phyloP scores from a whole-genome alignment of 2,797 vertebrate species.

The Peromyscus nudipes region DNA sequence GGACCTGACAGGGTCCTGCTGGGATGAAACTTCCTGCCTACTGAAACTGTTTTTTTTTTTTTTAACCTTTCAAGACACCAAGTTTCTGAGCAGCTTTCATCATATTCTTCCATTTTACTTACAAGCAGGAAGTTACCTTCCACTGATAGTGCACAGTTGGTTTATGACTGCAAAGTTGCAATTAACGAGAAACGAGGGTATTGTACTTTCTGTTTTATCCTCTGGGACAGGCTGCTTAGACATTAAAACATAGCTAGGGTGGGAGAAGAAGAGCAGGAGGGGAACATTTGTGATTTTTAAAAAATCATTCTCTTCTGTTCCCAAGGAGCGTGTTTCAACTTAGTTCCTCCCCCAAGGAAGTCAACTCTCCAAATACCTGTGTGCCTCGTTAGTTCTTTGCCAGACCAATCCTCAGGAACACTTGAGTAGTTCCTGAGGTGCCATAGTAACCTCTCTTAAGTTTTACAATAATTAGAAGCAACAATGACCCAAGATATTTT shows the following conservation, averaged over 20 bases:
- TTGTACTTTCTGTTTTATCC: background rate
- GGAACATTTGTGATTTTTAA: background rate
- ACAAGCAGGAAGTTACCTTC: background rate
- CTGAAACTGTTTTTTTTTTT: background rate
- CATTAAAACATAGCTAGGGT: background rate
- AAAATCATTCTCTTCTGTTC: background rate
- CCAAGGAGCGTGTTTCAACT: background rate
- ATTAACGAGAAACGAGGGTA: background rate
- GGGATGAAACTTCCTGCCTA: background rate
- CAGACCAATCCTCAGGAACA: background rate
- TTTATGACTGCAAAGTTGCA: background rate
- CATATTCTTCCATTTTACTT: background rate
- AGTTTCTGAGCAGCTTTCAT: slow-evolving; percentile 33
- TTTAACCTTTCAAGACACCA: slow-evolving; percentile 14
- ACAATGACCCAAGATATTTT: background rate
- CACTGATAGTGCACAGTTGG: background rate
- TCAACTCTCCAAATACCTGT: background rate
- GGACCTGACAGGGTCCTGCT: background rate
- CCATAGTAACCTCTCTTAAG: background rate
- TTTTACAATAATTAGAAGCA: slow-evolving; percentile 41
- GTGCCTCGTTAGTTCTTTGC: background rate
- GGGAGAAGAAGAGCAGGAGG: no score
- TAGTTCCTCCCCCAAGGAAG: background rate
- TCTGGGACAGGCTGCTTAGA: background rate
- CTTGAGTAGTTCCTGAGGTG: background rate